Evolutionary conservation across 2,113 vertebrate genomes (phyloP), one percentile per base, ranked within the genome.

Genomic region (Salminus brasiliensis): DNA sequence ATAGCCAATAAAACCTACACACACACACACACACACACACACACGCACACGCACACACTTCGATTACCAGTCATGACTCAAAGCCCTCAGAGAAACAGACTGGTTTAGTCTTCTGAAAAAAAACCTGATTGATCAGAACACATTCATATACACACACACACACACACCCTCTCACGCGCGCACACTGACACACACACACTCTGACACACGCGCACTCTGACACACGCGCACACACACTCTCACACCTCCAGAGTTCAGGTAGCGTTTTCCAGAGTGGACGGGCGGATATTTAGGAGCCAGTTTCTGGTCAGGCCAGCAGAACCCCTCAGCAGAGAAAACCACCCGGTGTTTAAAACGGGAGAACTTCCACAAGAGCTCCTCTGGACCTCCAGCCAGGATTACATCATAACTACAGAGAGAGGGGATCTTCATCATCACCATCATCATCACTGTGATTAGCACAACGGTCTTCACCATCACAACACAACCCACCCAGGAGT

Each of bases 301-400:
- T 0, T 85, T 85, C 91, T 94, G 93, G 81, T 94, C 93, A 0
- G 94, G 94, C 94, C 94, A 95, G 79, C 93, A 93, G 89, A 95
- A 95, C 16, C 88, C 82, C 86, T 95, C 94, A 0, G 94, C 93
- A 0, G 94, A 93, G 83, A 95, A 95, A 21, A 95, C 87, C 53
- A 95, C 80, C 2, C 75, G 90, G 77, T 93, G 93, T 10, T 89
- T 86, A 5, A 91, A 89, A 30, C 86, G 87, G 16, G 87, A 32
- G 4, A 95, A 95, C 73, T 94, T 93, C 88, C 73, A 85, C 18
- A 94, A 89, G 68, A 95, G 87, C 84, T 94, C 94, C 0, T 87
- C 55, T 7, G 94, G 93, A 45, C 90, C 89, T 7, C 91, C 87
- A 0, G 93, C 93, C 72, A 95, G 16, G 47, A 30, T 29, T 18